Evolutionary conservation across 2,113 vertebrate genomes (phyloP).

Genomic region (Nerophis ophidion): DNA sequence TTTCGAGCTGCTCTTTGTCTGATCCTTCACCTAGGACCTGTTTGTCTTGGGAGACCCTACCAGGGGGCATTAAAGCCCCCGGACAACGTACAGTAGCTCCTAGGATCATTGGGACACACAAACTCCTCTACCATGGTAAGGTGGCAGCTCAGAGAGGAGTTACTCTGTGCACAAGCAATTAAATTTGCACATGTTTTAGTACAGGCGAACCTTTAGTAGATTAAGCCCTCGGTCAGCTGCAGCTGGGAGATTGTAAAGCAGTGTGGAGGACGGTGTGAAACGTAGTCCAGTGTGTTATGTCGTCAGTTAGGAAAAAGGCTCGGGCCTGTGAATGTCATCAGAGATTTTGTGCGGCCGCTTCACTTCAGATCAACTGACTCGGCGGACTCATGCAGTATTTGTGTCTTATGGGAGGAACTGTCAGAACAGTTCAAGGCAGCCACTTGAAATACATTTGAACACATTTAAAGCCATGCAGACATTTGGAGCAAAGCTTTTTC

Average conservation of each 20-base stretch:
- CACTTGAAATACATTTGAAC: slow-evolving; percentile 30
- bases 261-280: slow-evolving; percentile 23
- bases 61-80: no score
- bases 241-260: slow-evolving; percentile 18
- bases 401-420: slow-evolving; percentile 49
- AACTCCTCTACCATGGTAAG: no score
- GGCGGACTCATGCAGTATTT: slow-evolving; percentile 41
- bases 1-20: no score
- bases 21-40: no score
- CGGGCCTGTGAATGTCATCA: slow-evolving; percentile 33
- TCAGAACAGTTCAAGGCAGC: slow-evolving; percentile 46
- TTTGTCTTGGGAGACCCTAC: no score
- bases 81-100: no score
- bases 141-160: no score
- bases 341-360: slow-evolving; percentile 37
- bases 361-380: slow-evolving; percentile 45
- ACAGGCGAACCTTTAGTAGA: no score
- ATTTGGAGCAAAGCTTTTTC: slow-evolving; percentile 23
- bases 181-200: no score
- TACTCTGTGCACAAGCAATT: no score
- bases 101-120: no score
- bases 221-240: not conserved
- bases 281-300: slow-evolving; percentile 23
- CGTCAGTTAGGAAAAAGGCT: slow-evolving; percentile 17
- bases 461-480: slow-evolving; percentile 32